Base-by-base conservation (phyloP, 2,113 vertebrate genomes). In the Tricholaema leucomelas region DNA sequence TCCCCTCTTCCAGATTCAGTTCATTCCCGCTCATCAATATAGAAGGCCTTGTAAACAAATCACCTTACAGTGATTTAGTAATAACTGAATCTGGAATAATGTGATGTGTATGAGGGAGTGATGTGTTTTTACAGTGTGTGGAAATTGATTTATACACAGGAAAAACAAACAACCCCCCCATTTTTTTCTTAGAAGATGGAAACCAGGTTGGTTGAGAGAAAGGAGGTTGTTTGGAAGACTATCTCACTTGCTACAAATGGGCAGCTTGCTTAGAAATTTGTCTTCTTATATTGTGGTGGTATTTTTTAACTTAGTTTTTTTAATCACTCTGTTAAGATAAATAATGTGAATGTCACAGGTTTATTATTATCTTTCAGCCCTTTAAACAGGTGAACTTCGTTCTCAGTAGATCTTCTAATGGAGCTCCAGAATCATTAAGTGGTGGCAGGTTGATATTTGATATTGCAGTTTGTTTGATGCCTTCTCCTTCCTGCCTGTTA, bases 271-370 rank as follows among this genome's bases (percentile, higher is more conserved):
- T 10, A 25, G n/a, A n/a, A 80, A 59, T 0, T 0, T n/a, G 5
- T 40, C 10, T 2, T 25, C 18, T 78, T 70, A 25, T 1, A 0
- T 17, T 24, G 15, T 58, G 72, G 31, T 1, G 0, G 3, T 35
- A n/a, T 65, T 16, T 27, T 50, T 7, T 10, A 20, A 15, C 48
- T 52, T 25, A 50, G 48, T 42, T 31, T 11, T 31, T 90, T 67
- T 18, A 6, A 42, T 9, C 20, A 15, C 23, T 78, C 16, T 75
- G n/a, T 54, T 16, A 0, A 6, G 19, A n/a, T 3, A 30, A 67
- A 38, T 12, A 65, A 27, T 74, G 35, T 81, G n/a, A 91, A 50
- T 80, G 24, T 44, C 17, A 40, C 17, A 64, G 15, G 17, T 67
- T 71, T 15, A 13, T 67, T 15, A 13, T 67, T 86, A 56, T 8